A percentile compares a stretch with the other conserved stretches of the same genome.
These are phyloP conservation scores for Staurois parvus DNA, from an alignment of 2,797 vertebrate species.

Conservation along the genomic window DNA sequence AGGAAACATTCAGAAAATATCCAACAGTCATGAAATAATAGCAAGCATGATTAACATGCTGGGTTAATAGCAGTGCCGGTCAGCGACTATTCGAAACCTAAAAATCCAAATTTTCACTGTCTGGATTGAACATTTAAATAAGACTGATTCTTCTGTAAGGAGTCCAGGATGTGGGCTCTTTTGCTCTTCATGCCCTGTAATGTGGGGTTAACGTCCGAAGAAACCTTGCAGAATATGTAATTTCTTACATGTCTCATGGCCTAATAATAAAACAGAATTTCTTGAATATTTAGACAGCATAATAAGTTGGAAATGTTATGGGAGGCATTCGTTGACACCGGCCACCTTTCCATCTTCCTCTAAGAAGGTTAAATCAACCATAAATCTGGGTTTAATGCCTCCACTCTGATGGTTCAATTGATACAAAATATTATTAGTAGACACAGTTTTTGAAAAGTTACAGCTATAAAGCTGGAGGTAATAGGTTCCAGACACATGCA, in stretches of 20 bases:
- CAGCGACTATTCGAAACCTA: too few species aligned
- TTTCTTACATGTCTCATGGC: background rate
- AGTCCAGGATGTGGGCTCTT: too few species aligned
- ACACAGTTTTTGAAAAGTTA: constrained; percentile 5
- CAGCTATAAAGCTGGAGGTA: background rate
- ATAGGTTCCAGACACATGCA: background rate
- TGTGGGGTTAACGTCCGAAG: too few species aligned
- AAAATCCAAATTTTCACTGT: too few species aligned
- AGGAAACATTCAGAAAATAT: too few species aligned
- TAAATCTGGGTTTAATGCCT: constrained; percentile 7
- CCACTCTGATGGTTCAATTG: constrained; percentile 9
- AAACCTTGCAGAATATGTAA: too few species aligned
- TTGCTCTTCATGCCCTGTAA: too few species aligned
- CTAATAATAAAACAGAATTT: background rate
- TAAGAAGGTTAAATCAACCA: constrained; percentile 21
- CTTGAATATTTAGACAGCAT: constrained; percentile 7
- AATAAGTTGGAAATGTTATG: constrained; percentile 12
- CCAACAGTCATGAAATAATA: too few species aligned
- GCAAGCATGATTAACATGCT: too few species aligned
- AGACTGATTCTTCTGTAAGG: too few species aligned
- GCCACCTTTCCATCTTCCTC: constrained; percentile 17
- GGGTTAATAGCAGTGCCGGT: too few species aligned
- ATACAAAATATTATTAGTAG: constrained; percentile 15
- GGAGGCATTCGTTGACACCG: constrained; percentile 6
- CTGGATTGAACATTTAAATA: too few species aligned